Evolutionary conservation across 2,888 invertebrate species (phyloP), one percentile per base, ranked within the genome.

Genomic region (Mythimna loreyi): DNA sequence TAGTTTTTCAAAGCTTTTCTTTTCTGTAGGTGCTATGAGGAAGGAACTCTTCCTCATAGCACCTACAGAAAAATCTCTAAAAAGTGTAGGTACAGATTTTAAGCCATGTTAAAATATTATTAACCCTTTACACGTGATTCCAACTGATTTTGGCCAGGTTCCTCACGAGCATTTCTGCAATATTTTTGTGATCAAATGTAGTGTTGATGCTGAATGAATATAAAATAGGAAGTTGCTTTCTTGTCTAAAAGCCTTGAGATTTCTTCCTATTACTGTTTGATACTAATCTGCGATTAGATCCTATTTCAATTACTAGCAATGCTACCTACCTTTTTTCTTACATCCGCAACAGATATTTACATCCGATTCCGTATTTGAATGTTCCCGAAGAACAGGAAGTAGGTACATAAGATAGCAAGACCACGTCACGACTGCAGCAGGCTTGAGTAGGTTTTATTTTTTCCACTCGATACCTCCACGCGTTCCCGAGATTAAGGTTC

Each of bases 161-260:
- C 16, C 13, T 49, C 13, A 49, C 13, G 11, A 49, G 49, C 11
- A 49, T 49, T 23, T 49, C 49, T 23, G 23, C 16, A 43, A 66
- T 50, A 28, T 52, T 52, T 62, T 66, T 67, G 47, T 62, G 62
- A 43, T 45, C 43, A 40, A 68, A 56, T 67, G 64, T 57, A 73
- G 75, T 73, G 75, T 79, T 67, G 30, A 40, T 47, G 30, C 19
- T 65, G 52, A 79, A 73, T 63, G 25, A 43, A 57, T 56, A 28
- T 63, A 58, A 69, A 76, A 68, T 56, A 80, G 84, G 83, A 82
- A 83, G 78, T 78, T 40, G 40, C 58, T 80, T 80, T 68, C 74
- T 67, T 72, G 72, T 56, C 33, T 52, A 33, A 45, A 62, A 66
- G 62, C 82, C 83, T 82, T 82, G 83, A 75, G 61, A 64, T 45